Base-by-base conservation (phyloP, 2,888 invertebrate species). In the Amphipyra berbera region DNA sequence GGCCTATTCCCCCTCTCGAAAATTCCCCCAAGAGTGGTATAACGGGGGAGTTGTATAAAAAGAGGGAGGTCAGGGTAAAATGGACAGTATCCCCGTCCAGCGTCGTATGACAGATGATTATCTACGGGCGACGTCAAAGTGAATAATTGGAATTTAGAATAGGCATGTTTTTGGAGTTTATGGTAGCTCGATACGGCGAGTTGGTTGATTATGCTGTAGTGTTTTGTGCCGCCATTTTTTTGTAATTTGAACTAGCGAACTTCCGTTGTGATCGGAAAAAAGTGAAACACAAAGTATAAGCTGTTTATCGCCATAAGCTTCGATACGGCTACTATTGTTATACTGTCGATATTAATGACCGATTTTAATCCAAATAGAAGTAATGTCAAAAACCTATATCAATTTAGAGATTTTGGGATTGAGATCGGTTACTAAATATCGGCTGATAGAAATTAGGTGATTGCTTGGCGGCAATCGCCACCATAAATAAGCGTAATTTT, bases 71-170 rank as follows among this genome's bases (percentile, higher is more conserved):
- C 91, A 49, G 55, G 64, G 37, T 76, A 82, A 64, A 73, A 48
- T 90, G 91, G 93, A 57, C 84, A 76, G 80, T 78, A 83, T 76
- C 82, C 83, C 85, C 85, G 84, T 82, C 86, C 88, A 83, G 85
- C 88, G 84, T 90, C 88, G 88, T 90, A 91, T 94, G 94, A 94
- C 92, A 93, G 93, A 94, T 94, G 93, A 94, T 94, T 93, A 94
- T 94, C 93, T 94, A 93, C 89, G 88, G 86, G 80, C 85, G 81
- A 89, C 89, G 94, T 94, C 94, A 93, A 93, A 93, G 91, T 94
- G 94, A 94, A 94, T 94, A 94, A 94, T 94, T 94, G 93, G 90
- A 88, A 87, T 92, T 91, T 90, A 89, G 89, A 88, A 88, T 82
- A 88, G 85, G 83, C 80, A 71, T 73, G 79, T 80, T 81, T 86